These are phyloP conservation scores for Eidolon dupreanum DNA, from an alignment of 2,797 vertebrate species.

Conservation along the genomic window DNA sequence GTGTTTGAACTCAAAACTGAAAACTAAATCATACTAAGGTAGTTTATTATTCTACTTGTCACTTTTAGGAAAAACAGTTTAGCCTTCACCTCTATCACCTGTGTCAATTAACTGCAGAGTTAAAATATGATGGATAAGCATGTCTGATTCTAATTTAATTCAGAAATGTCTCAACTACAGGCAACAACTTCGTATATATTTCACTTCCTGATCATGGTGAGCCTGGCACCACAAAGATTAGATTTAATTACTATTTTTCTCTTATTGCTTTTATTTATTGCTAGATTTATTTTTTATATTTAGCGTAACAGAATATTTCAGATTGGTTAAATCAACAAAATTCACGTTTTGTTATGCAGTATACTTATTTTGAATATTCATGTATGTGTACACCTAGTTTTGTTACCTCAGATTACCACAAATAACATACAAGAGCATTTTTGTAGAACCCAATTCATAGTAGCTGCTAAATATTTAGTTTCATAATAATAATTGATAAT, in stretches of 20 bases:
- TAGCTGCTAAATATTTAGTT: not conserved
- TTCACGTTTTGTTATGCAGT: not conserved
- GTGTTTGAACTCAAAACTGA: not conserved
- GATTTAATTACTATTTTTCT: conserved; percentile 22
- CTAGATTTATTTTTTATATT: not conserved
- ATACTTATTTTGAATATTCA: not conserved
- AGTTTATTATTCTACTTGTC: not conserved
- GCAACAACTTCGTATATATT: not conserved
- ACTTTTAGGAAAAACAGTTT: not conserved
- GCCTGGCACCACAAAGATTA: conserved; percentile 1
- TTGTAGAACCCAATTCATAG: not conserved
- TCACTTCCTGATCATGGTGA: conserved; percentile 49
- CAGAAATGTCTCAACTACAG: not conserved
- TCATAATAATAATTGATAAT: not conserved
- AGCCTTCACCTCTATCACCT: not conserved
- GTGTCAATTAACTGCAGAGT: not conserved
- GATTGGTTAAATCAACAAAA: not conserved
- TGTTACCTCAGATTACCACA: not conserved
- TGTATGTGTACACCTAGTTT: not conserved
- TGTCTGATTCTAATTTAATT: conserved; percentile 55
- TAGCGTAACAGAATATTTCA: not conserved
- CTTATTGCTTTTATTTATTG: not conserved
- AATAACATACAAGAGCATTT: not conserved
- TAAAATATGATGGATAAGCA: conserved; percentile 31
- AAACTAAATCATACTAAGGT: not conserved